A percentile compares a stretch with the other conserved stretches of the same genome.
Evolutionary conservation across 2,888 invertebrate species (phyloP).

Genomic region (Lottia scabra): DNA sequence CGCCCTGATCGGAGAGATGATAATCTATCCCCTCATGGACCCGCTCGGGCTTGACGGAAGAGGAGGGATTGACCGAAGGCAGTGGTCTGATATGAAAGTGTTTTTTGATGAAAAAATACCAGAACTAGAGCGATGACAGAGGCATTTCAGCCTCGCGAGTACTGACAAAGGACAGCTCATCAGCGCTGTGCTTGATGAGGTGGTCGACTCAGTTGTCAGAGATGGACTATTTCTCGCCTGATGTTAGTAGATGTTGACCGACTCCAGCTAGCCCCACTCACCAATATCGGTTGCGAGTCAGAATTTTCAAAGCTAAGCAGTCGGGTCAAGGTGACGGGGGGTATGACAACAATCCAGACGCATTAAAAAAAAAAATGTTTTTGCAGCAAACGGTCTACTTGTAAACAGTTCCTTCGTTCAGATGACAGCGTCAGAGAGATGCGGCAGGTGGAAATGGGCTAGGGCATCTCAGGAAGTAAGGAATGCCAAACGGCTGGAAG

Average conservation of each 20-base stretch:
- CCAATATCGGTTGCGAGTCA: too few relatives aligned
- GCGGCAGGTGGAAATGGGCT: background rate
- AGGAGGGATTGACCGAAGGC: background rate
- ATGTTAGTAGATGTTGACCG: background rate
- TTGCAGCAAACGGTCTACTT: background rate
- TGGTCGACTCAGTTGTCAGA: background rate
- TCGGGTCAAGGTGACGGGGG: too few relatives aligned
- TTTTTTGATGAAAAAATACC: background rate
- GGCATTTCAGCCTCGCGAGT: background rate
- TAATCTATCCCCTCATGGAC: background rate
- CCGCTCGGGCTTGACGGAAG: background rate
- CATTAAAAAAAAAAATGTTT: too few relatives aligned
- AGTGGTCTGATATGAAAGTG: background rate
- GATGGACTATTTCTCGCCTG: background rate
- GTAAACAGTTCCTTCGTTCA: background rate
- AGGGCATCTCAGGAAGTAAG: background rate
- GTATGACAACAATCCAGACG: too few relatives aligned
- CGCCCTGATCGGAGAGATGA: background rate
- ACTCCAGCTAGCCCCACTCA: background rate
- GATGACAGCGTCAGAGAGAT: background rate
- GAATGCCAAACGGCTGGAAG: background rate
- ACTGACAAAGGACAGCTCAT: background rate
- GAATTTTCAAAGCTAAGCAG: too few relatives aligned
- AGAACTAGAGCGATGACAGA: too few relatives aligned
- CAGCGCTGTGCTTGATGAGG: background rate